Percentiles rank a stretch among this genome's conserved stretches.
Evolutionary conservation across 2,113 vertebrate genomes (phyloP).

Genomic region (Seriola aureovittata): DNA sequence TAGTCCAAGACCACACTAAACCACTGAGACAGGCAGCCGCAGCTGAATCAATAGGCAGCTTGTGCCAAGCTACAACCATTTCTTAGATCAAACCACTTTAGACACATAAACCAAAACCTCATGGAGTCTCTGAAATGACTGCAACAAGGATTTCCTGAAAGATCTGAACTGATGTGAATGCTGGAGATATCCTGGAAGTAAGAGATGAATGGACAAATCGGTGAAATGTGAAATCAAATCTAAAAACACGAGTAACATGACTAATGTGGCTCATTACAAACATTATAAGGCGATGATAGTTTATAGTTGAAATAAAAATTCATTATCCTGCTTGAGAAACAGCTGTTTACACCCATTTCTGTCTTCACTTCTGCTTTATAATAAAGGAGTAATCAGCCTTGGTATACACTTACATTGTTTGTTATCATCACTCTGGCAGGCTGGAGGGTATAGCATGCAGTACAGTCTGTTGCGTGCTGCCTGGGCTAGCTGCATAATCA

Average conservation of each 20-base stretch:
- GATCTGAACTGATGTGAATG: neutral
- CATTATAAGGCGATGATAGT: too few species aligned
- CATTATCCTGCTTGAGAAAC: neutral
- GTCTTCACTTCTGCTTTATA: neutral
- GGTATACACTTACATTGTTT: neutral
- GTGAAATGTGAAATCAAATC: neutral
- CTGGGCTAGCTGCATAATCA: constrained; percentile 40
- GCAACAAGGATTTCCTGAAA: constrained; percentile 18
- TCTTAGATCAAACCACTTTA: constrained; percentile 14
- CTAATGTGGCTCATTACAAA: constrained; percentile 7
- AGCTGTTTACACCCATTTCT: too few species aligned
- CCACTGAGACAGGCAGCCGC: constrained; percentile 22
- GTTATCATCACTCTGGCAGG: neutral
- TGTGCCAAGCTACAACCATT: constrained; percentile 20
- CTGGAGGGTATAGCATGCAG: neutral
- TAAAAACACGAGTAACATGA: constrained; percentile 4
- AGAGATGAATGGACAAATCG: neutral
- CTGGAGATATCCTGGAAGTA: neutral
- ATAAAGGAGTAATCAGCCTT: neutral
- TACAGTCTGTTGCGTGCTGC: constrained; percentile 17
- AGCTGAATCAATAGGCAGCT: constrained; percentile 28
- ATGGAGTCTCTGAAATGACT: neutral
- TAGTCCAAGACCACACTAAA: constrained; percentile 13
- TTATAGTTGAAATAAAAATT: neutral
- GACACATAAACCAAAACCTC: neutral